A percentile compares a stretch with the other conserved stretches of the same genome.
Conservation (phyloP, 2,888 invertebrate genomes). For the Meiosimyza decipiens region DNA sequence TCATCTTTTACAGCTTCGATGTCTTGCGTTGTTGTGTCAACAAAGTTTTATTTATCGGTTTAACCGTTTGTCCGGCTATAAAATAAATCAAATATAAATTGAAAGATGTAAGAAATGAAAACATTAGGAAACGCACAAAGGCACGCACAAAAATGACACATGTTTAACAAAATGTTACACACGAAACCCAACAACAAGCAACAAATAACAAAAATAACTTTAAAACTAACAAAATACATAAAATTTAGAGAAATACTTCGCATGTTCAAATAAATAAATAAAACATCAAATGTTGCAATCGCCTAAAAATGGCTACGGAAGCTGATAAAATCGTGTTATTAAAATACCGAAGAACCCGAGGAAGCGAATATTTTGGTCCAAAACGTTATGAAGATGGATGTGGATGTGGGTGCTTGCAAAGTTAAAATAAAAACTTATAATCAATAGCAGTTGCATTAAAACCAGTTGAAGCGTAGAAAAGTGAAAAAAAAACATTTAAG, state of each 20-base stretch:
- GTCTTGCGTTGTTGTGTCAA: constrained; percentile 28
- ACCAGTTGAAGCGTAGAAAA: too few species aligned
- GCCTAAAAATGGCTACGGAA: background rate
- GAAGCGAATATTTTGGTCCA: too few species aligned
- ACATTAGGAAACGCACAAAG: background rate
- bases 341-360: background rate
- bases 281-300: constrained; percentile 11
- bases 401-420: too few species aligned
- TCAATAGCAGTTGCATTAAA: too few species aligned
- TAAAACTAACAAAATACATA: constrained; percentile 14
- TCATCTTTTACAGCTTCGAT: constrained; percentile 32
- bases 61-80: constrained; percentile 28
- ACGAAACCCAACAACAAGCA: background rate
- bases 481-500: background rate
- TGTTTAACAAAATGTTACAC: constrained; percentile 15
- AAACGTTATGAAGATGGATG: too few species aligned
- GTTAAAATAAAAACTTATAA: too few species aligned
- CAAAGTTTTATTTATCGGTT: constrained; percentile 31
- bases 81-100: constrained; percentile 30
- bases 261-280: constrained; percentile 5
- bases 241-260: constrained; percentile 6
- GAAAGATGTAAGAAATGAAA: constrained; percentile 15
- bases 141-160: constrained; percentile 13
- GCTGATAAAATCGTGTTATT: background rate
- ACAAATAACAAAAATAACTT: constrained; percentile 8